These are phyloP conservation scores for Physeter macrocephalus DNA, from an alignment of 2,113 vertebrate species.

Conservation along the genomic window DNA sequence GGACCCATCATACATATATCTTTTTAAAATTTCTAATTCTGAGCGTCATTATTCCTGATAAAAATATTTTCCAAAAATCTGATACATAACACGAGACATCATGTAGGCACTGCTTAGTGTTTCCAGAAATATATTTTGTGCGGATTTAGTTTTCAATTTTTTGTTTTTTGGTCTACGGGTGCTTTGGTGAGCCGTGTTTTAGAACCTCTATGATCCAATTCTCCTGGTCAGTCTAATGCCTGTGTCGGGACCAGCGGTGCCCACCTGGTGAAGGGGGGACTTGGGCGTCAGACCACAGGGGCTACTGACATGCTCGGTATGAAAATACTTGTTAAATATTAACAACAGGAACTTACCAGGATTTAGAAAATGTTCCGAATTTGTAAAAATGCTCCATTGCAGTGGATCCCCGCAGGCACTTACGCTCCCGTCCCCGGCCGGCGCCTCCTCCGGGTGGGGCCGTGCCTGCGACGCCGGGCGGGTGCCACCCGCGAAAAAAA, in stretches of 20 bases:
- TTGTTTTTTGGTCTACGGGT: conserved; percentile 67
- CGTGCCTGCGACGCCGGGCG: conserved; percentile 63
- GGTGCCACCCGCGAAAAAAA: conserved; percentile 88
- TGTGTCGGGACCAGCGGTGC: conserved; percentile 52
- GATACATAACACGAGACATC: conserved; percentile 69
- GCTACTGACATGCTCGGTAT: background rate
- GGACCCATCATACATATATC: conserved; percentile 36
- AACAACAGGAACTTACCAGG: conserved; percentile 77
- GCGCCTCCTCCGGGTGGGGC: background rate
- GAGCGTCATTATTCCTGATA: conserved; percentile 65
- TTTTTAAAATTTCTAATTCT: conserved; percentile 31
- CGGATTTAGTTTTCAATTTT: conserved; percentile 58
- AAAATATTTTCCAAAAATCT: conserved; percentile 73
- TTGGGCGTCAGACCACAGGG: conserved; percentile 37
- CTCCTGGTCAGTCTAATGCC: background rate
- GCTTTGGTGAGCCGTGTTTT: conserved; percentile 67
- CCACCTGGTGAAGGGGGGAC: background rate
- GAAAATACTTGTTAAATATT: conserved; percentile 60
- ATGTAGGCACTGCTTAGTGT: conserved; percentile 87
- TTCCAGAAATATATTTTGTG: conserved; percentile 74
- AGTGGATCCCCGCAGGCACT: conserved; percentile 77
- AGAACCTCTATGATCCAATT: conserved; percentile 29
- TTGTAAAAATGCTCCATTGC: conserved; percentile 51
- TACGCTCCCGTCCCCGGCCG: conserved; percentile 68
- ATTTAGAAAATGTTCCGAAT: conserved; percentile 59